Base-by-base conservation (phyloP, 2,888 invertebrate species). In the Diaphora mendica region DNA sequence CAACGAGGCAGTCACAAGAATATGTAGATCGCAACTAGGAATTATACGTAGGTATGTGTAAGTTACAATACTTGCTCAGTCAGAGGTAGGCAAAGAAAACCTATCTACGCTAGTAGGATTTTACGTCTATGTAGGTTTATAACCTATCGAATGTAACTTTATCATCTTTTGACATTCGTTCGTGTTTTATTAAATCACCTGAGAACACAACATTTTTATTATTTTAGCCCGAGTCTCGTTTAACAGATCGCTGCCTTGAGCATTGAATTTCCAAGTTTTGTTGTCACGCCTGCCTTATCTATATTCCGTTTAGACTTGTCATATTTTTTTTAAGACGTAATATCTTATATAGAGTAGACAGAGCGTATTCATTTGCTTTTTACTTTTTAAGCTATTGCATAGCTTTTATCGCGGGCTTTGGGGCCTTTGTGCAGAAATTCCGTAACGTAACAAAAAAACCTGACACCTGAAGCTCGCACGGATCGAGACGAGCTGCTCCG, bases 191-290 rank as follows among this genome's bases (percentile, higher is more conserved):
- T 62, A 62, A 62, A 62, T 26, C 62, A 17, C 30, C 62, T 30
- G 30, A 62, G 30, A 62, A 62, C 62, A 62, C 30, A 30, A 59
- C 59, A 5, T 59, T 59, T 59, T 59, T 59, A 59, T 59, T 59
- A 59, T 59, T 62, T 72, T 30, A 62, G 62, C 71, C 26, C 39
- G 20, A 13, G 65, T 23, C 65, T 23, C 39, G 39, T 65, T 65
- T 65, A n/a, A 65, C n/a, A 39, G 39, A 65, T 62, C 30, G 62
- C 62, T 62, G 30, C 30, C 30, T 62, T 62, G 62, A 62, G 30
- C 62, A 62, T 62, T 62, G 62, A 62, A 15, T 62, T 62, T 30
- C 15, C 62, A 62, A 62, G 62, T 62, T 62, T 62, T 59, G 26
- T 26, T 59, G 59, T 59, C 26, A 62, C 62, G 30, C 30, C 30